phyloP scores from a whole-genome alignment of 2,888 invertebrate species.

The Drosophila rubida region DNA sequence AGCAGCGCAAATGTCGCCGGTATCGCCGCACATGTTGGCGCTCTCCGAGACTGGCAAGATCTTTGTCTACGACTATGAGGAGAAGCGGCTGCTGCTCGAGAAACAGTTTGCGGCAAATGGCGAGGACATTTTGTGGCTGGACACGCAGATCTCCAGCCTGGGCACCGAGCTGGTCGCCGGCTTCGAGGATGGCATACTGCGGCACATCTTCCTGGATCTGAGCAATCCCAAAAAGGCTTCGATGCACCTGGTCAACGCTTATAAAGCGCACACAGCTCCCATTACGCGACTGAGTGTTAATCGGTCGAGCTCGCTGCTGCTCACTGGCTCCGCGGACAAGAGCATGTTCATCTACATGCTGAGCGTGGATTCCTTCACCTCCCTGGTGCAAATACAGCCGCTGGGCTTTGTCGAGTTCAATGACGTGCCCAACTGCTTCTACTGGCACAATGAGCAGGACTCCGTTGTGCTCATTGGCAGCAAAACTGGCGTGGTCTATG shows the following conservation, averaged over 20 bases:
- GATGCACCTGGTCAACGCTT: slow-evolving; percentile 84
- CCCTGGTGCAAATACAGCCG: slow-evolving; percentile 86
- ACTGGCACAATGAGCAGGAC: slow-evolving; percentile 86
- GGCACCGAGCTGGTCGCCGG: slow-evolving; percentile 89
- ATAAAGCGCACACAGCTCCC: slow-evolving; percentile 89
- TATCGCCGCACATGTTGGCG: slow-evolving; percentile 89
- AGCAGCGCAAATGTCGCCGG: slow-evolving; percentile 89
- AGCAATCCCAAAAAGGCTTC: slow-evolving; percentile 34
- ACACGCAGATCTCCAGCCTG: slow-evolving; percentile 87
- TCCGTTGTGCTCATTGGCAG: slow-evolving; percentile 86
- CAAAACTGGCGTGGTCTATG: slow-evolving; percentile 86
- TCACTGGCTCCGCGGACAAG: slow-evolving; percentile 89
- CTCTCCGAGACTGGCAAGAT: slow-evolving; percentile 91
- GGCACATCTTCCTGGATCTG: slow-evolving; percentile 85
- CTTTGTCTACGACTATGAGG: slow-evolving; percentile 89
- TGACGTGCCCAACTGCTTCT: slow-evolving; percentile 88
- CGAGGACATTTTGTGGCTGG: slow-evolving; percentile 89
- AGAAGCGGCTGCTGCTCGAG: slow-evolving; percentile 87
- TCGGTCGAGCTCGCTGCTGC: slow-evolving; percentile 86
- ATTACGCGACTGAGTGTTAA: slow-evolving; percentile 88
- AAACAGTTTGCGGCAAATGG: slow-evolving; percentile 87
- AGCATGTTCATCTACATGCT: slow-evolving; percentile 89
- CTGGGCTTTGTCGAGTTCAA: slow-evolving; percentile 89
- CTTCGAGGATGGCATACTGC: slow-evolving; percentile 90
- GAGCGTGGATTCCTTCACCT: slow-evolving; percentile 71